Evolutionary conservation across 37 sponge, comb jelly and placozoan genomes (phyloP).

Genomic region (Ianthella basta): DNA sequence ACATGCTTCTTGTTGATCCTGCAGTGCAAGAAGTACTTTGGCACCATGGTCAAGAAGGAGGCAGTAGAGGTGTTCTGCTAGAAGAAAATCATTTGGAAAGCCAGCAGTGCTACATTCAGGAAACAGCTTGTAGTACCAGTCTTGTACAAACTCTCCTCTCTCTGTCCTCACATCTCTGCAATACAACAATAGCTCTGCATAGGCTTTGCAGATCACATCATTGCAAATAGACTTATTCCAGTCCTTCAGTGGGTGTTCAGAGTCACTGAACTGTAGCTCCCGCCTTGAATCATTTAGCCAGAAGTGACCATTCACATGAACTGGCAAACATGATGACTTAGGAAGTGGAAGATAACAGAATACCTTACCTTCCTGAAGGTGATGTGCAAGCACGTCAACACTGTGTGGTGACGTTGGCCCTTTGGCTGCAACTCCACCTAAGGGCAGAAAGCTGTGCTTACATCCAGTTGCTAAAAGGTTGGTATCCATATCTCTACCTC

Average conservation of each 20-base stretch:
- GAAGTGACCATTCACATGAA: slow-evolving; percentile 82
- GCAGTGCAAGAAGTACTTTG: background rate
- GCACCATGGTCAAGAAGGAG: background rate
- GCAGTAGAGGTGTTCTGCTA: background rate
- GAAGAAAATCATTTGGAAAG: background rate
- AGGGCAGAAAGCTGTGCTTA: slow-evolving; percentile 32
- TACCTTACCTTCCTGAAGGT: background rate
- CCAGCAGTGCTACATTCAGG: slow-evolving; percentile 6
- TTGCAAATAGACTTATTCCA: slow-evolving; percentile 49
- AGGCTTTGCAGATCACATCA: slow-evolving; percentile 33
- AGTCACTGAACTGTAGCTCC: slow-evolving; percentile 31
- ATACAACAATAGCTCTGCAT: slow-evolving; percentile 45
- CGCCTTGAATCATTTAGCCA: slow-evolving; percentile 64
- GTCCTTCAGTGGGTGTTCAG: background rate
- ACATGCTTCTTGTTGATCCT: background rate
- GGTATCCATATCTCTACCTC: background rate
- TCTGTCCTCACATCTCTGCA: slow-evolving; percentile 12
- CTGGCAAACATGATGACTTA: slow-evolving; percentile 45
- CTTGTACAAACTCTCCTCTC: background rate
- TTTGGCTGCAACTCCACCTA: slow-evolving; percentile 63
- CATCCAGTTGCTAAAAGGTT: background rate
- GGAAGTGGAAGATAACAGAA: slow-evolving; percentile 76
- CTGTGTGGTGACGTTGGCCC: background rate
- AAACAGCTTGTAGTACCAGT: slow-evolving; percentile 56
- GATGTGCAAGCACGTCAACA: background rate